These are phyloP conservation scores for Coelopa pilipes DNA, from an alignment of 2,888 invertebrate species.

Conservation along the genomic window DNA sequence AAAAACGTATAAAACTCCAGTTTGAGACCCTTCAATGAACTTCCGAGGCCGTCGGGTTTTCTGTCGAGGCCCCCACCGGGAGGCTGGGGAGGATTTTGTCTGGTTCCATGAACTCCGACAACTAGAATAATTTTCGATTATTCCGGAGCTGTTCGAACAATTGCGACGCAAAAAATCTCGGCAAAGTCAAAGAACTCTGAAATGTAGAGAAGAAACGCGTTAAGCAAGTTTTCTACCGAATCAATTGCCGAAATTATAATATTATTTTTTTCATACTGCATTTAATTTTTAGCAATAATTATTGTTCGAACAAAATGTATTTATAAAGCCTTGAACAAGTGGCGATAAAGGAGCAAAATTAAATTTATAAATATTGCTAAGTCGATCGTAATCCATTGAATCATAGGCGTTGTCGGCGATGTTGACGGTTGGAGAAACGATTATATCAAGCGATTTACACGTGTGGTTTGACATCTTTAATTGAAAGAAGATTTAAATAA, in stretches of 20 bases:
- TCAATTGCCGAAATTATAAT: neutral
- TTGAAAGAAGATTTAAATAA: neutral
- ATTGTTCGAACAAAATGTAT: neutral
- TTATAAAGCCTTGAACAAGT: neutral
- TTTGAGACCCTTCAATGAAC: no score
- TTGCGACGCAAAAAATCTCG: neutral
- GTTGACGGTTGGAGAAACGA: no score
- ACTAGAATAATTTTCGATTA: no score
- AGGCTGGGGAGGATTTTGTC: no score
- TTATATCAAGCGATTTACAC: neutral
- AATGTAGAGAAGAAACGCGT: neutral
- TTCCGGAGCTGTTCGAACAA: no score
- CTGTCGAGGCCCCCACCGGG: no score
- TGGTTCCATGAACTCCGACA: no score
- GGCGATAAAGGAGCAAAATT: neutral
- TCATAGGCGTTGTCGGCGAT: neutral
- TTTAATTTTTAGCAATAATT: neutral
- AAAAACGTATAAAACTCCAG: no score
- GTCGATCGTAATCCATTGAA: neutral
- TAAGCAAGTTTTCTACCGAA: neutral
- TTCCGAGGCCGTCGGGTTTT: no score
- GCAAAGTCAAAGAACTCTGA: constrained; percentile 1
- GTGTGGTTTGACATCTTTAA: no score
- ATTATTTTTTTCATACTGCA: no score
- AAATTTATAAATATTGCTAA: neutral